Base-by-base conservation (phyloP, 1,140 invertebrate genomes). In the Bombus superbus region DNA sequence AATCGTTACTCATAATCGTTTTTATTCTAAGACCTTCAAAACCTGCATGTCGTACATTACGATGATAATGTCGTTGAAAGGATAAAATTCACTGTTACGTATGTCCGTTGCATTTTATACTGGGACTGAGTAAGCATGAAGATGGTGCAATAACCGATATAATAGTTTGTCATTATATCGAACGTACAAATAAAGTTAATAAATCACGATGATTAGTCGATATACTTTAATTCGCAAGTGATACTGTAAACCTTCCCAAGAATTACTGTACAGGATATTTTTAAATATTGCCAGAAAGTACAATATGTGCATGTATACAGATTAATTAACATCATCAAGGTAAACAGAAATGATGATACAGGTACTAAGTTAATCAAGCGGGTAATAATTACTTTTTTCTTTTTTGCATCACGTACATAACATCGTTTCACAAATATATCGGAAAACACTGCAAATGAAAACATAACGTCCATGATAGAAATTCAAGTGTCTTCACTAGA, bases 1-100 rank as follows among this genome's bases (percentile, higher is more conserved):
- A 53, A 53, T 18, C 18, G 8, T 53, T 53, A 53, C 22, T 53
- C 22, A 53, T 3, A 5, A 6, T 44, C 11, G 6, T 9, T 66
- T 79, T 35, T 6, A 32, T 53, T 80, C 11, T 13, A 40, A 80
- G 78, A 69, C 64, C 0, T 69, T 80, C 32, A 80, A 80, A 38
- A n/a, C 78, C 25, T 68, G 62, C 44, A 80, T 80, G 64, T 80
- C 64, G 22, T 80, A 80, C 15, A 28, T 80, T 25, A 80, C 64
- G 5, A 69, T 69, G 64, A 11, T 80, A 25, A 38, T 69, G 42
- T 80, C 78, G 9, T 11, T 80, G 0, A 80, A 32, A 25, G 44
- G 53, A 53, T 69, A 6, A 53, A 59, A 8, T 6, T 11, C 25
- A 11, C 3, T 28, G 9, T 28, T 53, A 8, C 18, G 5, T 0